These are phyloP conservation scores for Fulica atra DNA, from an alignment of 2,113 vertebrate species.

Conservation along the genomic window DNA sequence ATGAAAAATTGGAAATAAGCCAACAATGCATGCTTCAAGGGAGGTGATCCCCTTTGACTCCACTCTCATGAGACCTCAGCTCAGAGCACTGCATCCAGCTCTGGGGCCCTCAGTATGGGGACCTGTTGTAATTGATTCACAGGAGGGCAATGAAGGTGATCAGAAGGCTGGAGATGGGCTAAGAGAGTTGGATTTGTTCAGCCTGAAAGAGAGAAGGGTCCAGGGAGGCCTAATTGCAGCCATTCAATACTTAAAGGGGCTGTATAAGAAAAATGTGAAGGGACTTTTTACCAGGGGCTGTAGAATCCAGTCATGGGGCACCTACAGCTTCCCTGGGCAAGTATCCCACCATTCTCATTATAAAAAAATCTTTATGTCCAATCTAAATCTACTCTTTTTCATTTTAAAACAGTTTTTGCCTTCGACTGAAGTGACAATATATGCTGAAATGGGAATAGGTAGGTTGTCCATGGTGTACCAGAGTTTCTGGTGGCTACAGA, in stretches of 20 bases:
- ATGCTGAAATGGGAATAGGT: not conserved
- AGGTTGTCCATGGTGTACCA: rapidly evolving
- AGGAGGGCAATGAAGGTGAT: not conserved
- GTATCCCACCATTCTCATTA: no score
- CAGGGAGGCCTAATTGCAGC: not conserved
- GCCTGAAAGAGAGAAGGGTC: not conserved
- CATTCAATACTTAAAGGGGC: not conserved
- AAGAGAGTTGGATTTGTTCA: not conserved
- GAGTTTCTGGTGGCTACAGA: not conserved
- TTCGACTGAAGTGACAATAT: not conserved
- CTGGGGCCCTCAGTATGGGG: not conserved
- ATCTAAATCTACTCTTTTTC: no score
- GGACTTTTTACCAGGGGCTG: not conserved
- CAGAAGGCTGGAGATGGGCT: not conserved
- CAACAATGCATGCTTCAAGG: rapidly evolving
- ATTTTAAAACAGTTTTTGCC: not conserved
- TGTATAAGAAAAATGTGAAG: not conserved
- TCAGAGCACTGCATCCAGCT: not conserved
- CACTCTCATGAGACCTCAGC: no score
- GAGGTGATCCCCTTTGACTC: not conserved
- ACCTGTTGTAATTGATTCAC: no score
- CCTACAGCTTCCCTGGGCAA: no score
- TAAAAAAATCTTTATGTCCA: no score
- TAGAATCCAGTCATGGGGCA: no score
- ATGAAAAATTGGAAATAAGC: not conserved